These are phyloP conservation scores for Scaptodrosophila lebanonensis DNA, from an alignment of 1,140 invertebrate species.

Conservation along the genomic window DNA sequence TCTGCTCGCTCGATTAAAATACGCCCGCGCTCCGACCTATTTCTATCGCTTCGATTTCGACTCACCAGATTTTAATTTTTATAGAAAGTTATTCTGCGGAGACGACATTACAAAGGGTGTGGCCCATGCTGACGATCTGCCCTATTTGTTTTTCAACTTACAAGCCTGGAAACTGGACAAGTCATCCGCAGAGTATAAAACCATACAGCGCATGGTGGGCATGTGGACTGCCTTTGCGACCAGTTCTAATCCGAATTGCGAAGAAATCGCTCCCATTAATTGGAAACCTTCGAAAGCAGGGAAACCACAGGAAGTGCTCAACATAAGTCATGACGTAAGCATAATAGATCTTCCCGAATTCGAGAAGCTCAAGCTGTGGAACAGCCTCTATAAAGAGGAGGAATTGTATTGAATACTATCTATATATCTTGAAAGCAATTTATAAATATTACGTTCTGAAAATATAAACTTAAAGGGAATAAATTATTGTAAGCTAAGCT, in stretches of 20 bases:
- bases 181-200: slow-evolving; percentile 53
- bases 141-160: slow-evolving; percentile 80
- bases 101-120: slow-evolving; percentile 64
- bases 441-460: too few species aligned
- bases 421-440: too few species aligned
- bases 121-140: slow-evolving; percentile 82
- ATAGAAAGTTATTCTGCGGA: slow-evolving; percentile 67
- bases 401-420: background rate
- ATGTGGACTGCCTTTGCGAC: slow-evolving; percentile 77
- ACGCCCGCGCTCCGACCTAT: slow-evolving; percentile 72
- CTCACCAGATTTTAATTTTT: slow-evolving; percentile 53
- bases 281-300: slow-evolving; percentile 53
- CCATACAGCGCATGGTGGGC: slow-evolving; percentile 65
- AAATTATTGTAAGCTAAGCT: too few species aligned
- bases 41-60: slow-evolving; percentile 78
- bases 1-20: slow-evolving; percentile 46
- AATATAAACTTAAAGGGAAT: too few species aligned
- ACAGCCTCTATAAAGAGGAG: slow-evolving; percentile 32
- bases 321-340: slow-evolving; percentile 62
- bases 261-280: slow-evolving; percentile 11
- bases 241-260: slow-evolving; percentile 58
- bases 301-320: slow-evolving; percentile 33
- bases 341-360: slow-evolving; percentile 59
- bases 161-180: slow-evolving; percentile 71
- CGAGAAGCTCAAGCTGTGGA: slow-evolving; percentile 41